Conservation (phyloP, 2,797 vertebrate species). For the Danionella dracula region DNA sequence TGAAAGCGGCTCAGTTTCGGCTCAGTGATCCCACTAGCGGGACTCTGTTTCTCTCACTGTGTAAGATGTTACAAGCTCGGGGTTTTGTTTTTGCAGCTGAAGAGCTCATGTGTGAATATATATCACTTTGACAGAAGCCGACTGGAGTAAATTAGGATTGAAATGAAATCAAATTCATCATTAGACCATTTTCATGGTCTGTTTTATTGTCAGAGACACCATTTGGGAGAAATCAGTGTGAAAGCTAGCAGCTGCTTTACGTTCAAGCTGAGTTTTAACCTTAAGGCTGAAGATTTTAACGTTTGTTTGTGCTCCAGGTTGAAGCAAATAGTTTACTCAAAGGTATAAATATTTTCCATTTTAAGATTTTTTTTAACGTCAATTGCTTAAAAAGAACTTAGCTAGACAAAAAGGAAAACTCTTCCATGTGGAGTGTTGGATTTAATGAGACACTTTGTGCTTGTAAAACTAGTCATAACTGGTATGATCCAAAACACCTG, state of each 20-base stretch:
- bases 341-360: too few relatives aligned
- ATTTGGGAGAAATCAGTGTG: not conserved
- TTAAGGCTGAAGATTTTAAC: too few relatives aligned
- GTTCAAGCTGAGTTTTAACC: not conserved
- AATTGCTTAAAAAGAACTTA: too few relatives aligned
- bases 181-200: conserved; percentile 35
- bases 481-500: not conserved
- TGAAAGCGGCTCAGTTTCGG: conserved; percentile 39
- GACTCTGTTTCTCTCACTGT: conserved; percentile 52
- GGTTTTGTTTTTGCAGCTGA: conserved; percentile 65
- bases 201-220: not conserved
- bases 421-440: not conserved
- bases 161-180: conserved; percentile 53
- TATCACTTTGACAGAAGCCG: conserved; percentile 57
- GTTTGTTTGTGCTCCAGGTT: not conserved
- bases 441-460: not conserved
- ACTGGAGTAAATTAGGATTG: conserved; percentile 49
- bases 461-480: not conserved
- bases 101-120: conserved; percentile 53
- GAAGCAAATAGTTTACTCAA: too few relatives aligned
- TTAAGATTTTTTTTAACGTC: too few relatives aligned
- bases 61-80: conserved; percentile 34
- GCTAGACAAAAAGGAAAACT: not conserved
- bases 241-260: not conserved
- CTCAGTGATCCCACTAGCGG: conserved; percentile 42